Evolutionary conservation across 2,113 vertebrate species (phyloP).

Genomic region (Haemorhous mexicanus): DNA sequence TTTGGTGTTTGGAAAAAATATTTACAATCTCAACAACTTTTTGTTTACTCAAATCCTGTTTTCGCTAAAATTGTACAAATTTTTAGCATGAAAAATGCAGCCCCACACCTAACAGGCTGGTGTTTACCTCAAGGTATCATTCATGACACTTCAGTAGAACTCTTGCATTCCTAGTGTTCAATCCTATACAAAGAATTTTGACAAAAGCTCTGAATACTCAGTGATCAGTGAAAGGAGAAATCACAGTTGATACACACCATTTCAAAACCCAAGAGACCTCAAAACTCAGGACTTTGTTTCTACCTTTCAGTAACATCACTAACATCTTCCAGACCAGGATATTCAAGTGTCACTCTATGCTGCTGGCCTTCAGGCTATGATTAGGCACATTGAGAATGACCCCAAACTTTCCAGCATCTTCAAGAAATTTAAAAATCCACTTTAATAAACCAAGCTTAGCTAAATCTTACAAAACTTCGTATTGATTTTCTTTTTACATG

Average conservation of each 20-base stretch:
- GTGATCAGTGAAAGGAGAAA: background rate
- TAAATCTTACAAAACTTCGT: background rate
- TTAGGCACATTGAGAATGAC: background rate
- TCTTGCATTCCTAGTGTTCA: background rate
- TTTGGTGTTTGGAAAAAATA: background rate
- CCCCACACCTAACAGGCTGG: background rate
- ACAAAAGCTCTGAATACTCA: background rate
- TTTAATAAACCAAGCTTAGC: background rate
- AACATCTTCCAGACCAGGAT: background rate
- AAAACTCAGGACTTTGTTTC: background rate
- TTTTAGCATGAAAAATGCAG: background rate
- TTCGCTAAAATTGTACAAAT: background rate
- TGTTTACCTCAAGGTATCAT: background rate
- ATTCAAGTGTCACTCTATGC: background rate
- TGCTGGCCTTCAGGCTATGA: background rate
- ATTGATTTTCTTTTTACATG: background rate
- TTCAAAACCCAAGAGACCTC: background rate
- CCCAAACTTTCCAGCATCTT: background rate
- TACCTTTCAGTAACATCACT: background rate
- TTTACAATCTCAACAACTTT: background rate
- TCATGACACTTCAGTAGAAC: background rate
- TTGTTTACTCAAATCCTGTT: background rate
- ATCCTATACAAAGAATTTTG: background rate
- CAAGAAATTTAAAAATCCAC: background rate
- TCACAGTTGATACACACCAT: background rate